Percentiles rank a stretch among this genome's conserved stretches.
Evolutionary conservation across 1,140 invertebrate species (phyloP).

Genomic region (Helicoverpa zea): DNA sequence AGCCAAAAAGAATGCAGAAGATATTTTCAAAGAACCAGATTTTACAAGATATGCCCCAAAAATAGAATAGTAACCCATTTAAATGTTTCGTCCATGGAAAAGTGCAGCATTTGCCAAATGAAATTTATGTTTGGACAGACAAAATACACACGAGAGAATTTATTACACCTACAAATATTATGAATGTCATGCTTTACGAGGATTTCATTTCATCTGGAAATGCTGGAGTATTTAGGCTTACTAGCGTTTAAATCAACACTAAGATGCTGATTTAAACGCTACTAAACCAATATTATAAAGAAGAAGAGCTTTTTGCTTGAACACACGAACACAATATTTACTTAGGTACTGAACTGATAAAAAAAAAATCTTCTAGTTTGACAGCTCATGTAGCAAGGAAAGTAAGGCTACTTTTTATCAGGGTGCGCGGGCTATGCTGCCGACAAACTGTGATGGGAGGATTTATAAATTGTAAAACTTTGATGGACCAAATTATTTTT

Average conservation of each 20-base stretch:
- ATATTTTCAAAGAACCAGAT: not conserved
- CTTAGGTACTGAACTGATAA: no score
- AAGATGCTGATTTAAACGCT: no score
- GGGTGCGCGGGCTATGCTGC: no score
- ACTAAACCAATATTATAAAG: no score
- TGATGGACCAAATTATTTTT: no score
- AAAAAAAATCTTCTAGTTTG: no score
- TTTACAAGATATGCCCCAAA: conserved; percentile 12
- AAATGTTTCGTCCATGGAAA: conserved; percentile 27
- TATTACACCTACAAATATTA: not conserved
- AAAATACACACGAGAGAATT: not conserved
- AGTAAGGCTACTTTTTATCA: no score
- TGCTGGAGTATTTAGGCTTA: not conserved
- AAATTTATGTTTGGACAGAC: conserved; percentile 34
- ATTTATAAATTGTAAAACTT: no score
- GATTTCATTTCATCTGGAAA: not conserved
- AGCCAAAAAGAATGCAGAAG: conserved; percentile 5
- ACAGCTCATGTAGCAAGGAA: no score
- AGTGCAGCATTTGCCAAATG: conserved; percentile 37
- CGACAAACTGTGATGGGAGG: no score
- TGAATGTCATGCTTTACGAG: conserved; percentile 21
- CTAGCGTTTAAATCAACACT: not conserved
- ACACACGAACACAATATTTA: no score
- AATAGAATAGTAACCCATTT: conserved; percentile 44
- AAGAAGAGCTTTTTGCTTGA: no score